These are phyloP conservation scores for Ormia ochracea DNA, from an alignment of 2,888 invertebrate species.

Conservation along the genomic window DNA sequence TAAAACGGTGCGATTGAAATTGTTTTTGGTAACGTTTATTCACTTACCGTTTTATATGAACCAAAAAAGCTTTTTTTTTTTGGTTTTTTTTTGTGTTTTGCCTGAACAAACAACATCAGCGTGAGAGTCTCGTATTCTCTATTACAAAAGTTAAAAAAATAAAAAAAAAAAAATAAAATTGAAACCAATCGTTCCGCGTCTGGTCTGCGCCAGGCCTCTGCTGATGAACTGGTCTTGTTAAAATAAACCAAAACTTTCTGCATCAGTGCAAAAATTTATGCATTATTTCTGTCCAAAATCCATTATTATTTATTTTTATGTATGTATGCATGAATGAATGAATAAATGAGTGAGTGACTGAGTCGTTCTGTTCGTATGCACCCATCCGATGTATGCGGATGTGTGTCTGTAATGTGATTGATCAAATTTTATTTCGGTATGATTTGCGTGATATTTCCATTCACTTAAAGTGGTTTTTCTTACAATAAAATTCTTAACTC, in stretches of 20 bases:
- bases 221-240: constrained; percentile 27
- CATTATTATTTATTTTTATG: constrained; percentile 16
- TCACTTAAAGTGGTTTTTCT: constrained; percentile 40
- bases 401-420: constrained; percentile 41
- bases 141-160: constrained; percentile 19
- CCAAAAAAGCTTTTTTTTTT: background rate
- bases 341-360: background rate
- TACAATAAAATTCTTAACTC: constrained; percentile 57
- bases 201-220: background rate
- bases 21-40: constrained; percentile 27
- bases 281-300: constrained; percentile 16
- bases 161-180: too few species aligned
- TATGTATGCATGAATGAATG: constrained; percentile 13
- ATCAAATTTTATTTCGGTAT: constrained; percentile 45
- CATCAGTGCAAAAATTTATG: constrained; percentile 46
- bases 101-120: constrained; percentile 47
- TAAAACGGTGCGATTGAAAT: constrained; percentile 28
- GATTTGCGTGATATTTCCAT: constrained; percentile 46
- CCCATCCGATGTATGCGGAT: background rate
- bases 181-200: constrained; percentile 4
- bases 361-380: too few species aligned
- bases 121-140: constrained; percentile 22
- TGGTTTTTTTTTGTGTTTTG: constrained; percentile 36
- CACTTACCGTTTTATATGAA: constrained; percentile 45
- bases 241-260: constrained; percentile 44